These are phyloP conservation scores for Bathynomus jamesi DNA, from an alignment of 1,140 invertebrate species.

Conservation along the genomic window DNA sequence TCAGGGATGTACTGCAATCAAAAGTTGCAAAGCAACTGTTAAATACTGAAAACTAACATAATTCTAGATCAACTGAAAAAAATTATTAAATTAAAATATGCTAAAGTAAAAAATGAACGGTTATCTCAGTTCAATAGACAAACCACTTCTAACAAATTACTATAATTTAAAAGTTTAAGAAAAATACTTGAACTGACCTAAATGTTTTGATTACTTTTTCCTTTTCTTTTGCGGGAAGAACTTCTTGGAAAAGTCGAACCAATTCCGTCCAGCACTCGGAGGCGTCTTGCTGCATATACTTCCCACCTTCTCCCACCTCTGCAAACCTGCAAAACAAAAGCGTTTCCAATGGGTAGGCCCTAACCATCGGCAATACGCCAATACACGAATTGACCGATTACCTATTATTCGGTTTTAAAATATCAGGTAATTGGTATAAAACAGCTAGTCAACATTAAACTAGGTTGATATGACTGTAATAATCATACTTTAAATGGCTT, in stretches of 20 bases:
- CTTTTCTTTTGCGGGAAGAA: slow-evolving; percentile 56
- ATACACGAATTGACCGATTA: too few relatives aligned
- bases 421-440: too few relatives aligned
- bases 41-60: neutral
- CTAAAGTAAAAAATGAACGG: neutral
- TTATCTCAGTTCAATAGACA: neutral
- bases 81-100: neutral
- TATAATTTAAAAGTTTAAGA: neutral
- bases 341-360: too few relatives aligned
- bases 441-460: too few relatives aligned
- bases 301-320: slow-evolving; percentile 73
- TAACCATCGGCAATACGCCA: too few relatives aligned
- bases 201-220: slow-evolving; percentile 33
- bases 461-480: too few relatives aligned
- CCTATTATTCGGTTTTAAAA: too few relatives aligned
- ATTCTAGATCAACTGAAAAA: neutral
- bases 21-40: neutral
- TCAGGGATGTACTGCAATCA: slow-evolving; percentile 52
- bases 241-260: slow-evolving; percentile 82
- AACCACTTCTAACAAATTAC: neutral
- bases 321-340: slow-evolving; percentile 89
- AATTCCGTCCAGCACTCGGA: slow-evolving; percentile 90
- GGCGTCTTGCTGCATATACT: slow-evolving; percentile 69
- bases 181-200: slow-evolving; percentile 10
- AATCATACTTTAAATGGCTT: too few relatives aligned